A percentile compares a stretch with the other conserved stretches of the same genome.
phyloP scores from a whole-genome alignment of 1,140 invertebrate species.

The Leptinotarsa texana region DNA sequence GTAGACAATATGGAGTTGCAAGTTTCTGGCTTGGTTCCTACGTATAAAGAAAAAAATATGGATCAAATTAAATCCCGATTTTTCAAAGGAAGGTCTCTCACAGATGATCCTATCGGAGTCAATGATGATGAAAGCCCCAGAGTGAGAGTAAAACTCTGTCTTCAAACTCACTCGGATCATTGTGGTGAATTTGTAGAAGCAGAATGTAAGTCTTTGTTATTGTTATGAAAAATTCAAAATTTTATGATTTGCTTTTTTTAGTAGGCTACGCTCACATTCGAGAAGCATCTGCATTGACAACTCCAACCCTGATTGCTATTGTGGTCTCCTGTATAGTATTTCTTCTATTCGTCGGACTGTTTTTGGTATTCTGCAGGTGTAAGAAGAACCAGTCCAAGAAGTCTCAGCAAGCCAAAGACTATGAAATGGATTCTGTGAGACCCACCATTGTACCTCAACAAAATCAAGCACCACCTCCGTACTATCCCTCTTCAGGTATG shows the following conservation, averaged over 20 bases:
- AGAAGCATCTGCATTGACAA: conserved; percentile 74
- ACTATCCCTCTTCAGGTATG: conserved; percentile 80
- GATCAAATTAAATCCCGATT: conserved; percentile 58
- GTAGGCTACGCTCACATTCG: conserved; percentile 80
- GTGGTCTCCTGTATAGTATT: conserved; percentile 81
- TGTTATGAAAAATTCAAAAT: background rate
- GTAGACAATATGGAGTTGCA: conserved; percentile 71
- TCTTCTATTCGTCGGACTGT: conserved; percentile 73
- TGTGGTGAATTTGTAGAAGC: conserved; percentile 83
- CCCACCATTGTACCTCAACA: conserved; percentile 79
- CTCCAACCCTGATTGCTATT: conserved; percentile 78
- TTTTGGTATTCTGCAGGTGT: conserved; percentile 85
- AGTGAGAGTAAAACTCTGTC: conserved; percentile 77
- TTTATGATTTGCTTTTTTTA: conserved; percentile 52
- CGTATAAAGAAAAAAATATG: conserved; percentile 69
- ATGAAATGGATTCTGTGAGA: conserved; percentile 83
- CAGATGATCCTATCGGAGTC: conserved; percentile 58
- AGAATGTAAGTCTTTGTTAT: conserved; percentile 67
- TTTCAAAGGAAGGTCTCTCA: conserved; percentile 55
- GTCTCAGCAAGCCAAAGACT: conserved; percentile 81
- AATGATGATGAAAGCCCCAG: conserved; percentile 67
- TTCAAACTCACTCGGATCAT: conserved; percentile 74
- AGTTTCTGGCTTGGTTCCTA: conserved; percentile 68
- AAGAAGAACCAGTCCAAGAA: conserved; percentile 73
- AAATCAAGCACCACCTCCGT: conserved; percentile 80